Evolutionary conservation across 2,888 invertebrate genomes (phyloP).

Genomic region (Diplolepis rosae): DNA sequence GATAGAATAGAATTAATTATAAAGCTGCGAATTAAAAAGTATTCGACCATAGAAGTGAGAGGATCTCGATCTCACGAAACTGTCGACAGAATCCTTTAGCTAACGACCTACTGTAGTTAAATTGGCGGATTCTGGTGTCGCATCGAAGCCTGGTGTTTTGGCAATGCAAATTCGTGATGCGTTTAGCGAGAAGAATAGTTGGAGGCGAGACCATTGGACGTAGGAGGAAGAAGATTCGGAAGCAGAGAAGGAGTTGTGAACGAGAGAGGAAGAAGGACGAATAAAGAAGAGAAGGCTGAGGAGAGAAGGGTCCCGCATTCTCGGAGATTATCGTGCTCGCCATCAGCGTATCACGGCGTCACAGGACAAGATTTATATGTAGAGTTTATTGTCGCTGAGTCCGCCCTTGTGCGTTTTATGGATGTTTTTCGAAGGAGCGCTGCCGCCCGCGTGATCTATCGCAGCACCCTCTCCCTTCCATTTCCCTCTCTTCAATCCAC

Average conservation of each 20-base stretch:
- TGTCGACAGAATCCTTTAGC: background rate
- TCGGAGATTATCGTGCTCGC: conserved; percentile 74
- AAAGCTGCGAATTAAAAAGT: too few relatives aligned
- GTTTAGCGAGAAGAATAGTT: conserved; percentile 49
- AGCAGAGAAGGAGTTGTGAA: conserved; percentile 32
- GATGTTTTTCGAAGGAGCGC: conserved; percentile 74
- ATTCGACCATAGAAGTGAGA: background rate
- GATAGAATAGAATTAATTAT: too few relatives aligned
- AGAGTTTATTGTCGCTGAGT: conserved; percentile 74
- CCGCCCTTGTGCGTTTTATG: conserved; percentile 75
- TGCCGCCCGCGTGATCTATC: conserved; percentile 73
- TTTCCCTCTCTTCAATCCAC: conserved; percentile 38
- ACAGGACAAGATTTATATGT: conserved; percentile 74
- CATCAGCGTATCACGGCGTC: conserved; percentile 74
- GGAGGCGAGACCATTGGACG: conserved; percentile 31
- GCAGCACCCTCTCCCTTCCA: conserved; percentile 51
- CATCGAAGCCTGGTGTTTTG: conserved; percentile 46
- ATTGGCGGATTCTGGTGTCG: conserved; percentile 23
- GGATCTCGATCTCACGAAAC: conserved; percentile 1
- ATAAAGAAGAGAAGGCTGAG: conserved; percentile 32
- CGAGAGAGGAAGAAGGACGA: conserved; percentile 41
- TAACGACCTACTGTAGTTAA: conserved; percentile 19
- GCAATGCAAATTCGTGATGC: conserved; percentile 61
- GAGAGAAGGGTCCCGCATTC: conserved; percentile 70
- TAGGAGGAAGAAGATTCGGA: conserved; percentile 45